These are phyloP conservation scores for Platysternon megacephalum DNA, from an alignment of 2,113 vertebrate genomes.

Conservation along the genomic window DNA sequence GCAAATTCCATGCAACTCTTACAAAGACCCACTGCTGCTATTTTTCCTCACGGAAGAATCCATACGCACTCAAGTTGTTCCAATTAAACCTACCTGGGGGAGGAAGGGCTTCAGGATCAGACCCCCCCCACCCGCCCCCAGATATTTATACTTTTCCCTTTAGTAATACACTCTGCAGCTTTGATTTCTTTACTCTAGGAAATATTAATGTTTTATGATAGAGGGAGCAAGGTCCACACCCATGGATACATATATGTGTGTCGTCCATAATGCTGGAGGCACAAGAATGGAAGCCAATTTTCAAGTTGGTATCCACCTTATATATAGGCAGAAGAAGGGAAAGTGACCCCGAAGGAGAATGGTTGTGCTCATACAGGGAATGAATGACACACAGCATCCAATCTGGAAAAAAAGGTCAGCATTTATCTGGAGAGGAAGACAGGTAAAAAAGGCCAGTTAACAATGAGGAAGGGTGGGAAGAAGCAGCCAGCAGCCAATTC, in stretches of 20 bases:
- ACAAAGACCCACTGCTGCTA: background rate
- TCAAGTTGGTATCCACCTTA: background rate
- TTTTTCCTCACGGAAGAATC: background rate
- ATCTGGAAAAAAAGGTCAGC: rapidly evolving
- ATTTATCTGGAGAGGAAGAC: background rate
- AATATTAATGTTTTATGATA: constrained; percentile 2
- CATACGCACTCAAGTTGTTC: background rate
- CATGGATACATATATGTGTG: background rate
- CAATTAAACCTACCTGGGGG: background rate
- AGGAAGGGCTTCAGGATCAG: background rate
- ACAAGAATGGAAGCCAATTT: background rate
- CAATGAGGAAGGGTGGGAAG: background rate
- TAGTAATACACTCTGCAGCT: background rate
- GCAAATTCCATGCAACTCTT: constrained; percentile 14
- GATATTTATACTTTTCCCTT: background rate
- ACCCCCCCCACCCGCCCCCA: background rate
- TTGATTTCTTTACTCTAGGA: constrained; percentile 26
- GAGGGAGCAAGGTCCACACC: background rate
- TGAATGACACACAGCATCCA: background rate
- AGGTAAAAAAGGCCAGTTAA: background rate
- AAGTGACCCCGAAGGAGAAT: background rate
- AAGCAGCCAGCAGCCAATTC: background rate
- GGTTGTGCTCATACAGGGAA: rapidly evolving
- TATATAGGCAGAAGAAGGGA: background rate
- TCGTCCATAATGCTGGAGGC: rapidly evolving